Evolutionary conservation across 2,888 invertebrate genomes (phyloP).

Genomic region (Nasonovia ribisnigri): DNA sequence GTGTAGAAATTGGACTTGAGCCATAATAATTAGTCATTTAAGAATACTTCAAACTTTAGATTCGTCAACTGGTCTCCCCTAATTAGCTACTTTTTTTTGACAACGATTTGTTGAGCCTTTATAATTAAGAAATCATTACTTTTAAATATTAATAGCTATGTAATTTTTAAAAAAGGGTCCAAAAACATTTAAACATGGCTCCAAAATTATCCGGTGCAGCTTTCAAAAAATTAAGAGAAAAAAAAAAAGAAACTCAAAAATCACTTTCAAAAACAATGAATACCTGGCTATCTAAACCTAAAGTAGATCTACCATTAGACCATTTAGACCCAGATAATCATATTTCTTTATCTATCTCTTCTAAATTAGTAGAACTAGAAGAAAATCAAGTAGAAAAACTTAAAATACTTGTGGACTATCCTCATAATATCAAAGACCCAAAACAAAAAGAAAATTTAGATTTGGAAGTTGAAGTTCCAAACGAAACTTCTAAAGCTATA

Average conservation of each 20-base stretch:
- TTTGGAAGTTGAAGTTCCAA: neutral
- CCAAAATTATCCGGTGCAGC: slow-evolving; percentile 1
- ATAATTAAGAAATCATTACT: neutral
- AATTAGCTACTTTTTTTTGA: too few relatives aligned
- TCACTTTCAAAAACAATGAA: slow-evolving; percentile 22
- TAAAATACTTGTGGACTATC: too few relatives aligned
- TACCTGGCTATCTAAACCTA: slow-evolving; percentile 6
- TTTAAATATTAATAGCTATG: neutral
- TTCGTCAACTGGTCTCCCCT: too few relatives aligned
- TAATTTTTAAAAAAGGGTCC: neutral
- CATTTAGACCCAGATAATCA: neutral
- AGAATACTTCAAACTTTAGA: too few relatives aligned
- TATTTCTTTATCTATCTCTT: neutral
- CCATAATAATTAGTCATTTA: too few relatives aligned
- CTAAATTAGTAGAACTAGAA: neutral
- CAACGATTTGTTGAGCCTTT: too few relatives aligned
- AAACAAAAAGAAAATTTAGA: too few relatives aligned
- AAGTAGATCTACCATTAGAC: neutral
- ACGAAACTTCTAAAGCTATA: too few relatives aligned
- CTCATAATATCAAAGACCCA: too few relatives aligned
- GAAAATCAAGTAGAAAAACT: too few relatives aligned
- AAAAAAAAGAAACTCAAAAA: slow-evolving; percentile 9
- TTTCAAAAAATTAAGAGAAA: slow-evolving; percentile 14
- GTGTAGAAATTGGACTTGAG: too few relatives aligned
- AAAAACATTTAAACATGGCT: slow-evolving; percentile 19